Evolutionary conservation across 2,113 vertebrate species (phyloP), one percentile per base, ranked within the genome.

Genomic region (Lepus timidus): DNA sequence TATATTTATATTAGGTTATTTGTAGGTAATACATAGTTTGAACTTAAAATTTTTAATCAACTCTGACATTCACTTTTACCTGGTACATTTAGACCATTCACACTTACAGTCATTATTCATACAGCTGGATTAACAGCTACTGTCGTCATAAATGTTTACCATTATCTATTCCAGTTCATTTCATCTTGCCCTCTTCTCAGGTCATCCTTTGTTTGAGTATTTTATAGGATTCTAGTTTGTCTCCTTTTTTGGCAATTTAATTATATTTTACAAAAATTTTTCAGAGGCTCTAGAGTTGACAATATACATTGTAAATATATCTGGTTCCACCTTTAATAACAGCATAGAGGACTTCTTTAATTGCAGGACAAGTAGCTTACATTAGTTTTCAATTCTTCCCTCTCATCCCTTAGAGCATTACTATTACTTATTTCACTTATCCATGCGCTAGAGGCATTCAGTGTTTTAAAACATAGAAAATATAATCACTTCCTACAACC

Each of bases 331-430:
- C 12, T 83, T 74, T 86, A 80, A 52, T 80, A 44, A 61, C 12
- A 64, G 1, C 25, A 4, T 70, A 33, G 6, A 20, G 14, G 12
- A 36, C 19, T 36, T 3, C 19, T 82, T 82, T 58, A 39, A 9
- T 29, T 58, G 9, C 8, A 29, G 4, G 27, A 1, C 7, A 23
- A 0, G 4, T n/a, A 55, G 27, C 44, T 67, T 8, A 52, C 19
- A 29, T 39, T 2, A 6, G 1, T 44, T 44, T 22, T 36, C 22
- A 31, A 4, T 33, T 22, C 7, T 16, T 49, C 3, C 31, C 29
- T 33, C 5, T 27, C 12, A 10, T 58, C 29, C 39, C 2, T n/a
- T 31, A 31, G 2, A 3, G 1, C 7, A 0, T 52, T 62, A 12
- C 4, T 16, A 0, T 11, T 27, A 11, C 31, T 74, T 36, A 71